phyloP scores from a whole-genome alignment of 1,140 invertebrate genomes.

The Ericerus pela region DNA sequence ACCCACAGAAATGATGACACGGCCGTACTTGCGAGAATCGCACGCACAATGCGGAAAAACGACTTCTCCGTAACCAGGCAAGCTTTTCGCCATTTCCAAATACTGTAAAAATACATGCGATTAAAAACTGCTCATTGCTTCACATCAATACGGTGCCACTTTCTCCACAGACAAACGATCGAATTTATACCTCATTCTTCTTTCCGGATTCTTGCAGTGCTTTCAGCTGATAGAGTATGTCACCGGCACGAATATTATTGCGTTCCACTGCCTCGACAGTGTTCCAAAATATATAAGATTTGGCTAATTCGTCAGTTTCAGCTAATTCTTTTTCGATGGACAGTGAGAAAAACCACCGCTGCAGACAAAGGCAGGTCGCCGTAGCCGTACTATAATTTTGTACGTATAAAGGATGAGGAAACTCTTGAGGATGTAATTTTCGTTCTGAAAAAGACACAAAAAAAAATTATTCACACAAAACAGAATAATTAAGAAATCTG shows the following conservation, averaged over 20 bases:
- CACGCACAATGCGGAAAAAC: conserved; percentile 91
- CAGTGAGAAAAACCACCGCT: conserved; percentile 86
- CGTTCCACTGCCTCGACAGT: conserved; percentile 90
- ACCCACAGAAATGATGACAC: conserved; percentile 68
- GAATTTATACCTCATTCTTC: conserved; percentile 50
- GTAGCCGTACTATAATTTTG: conserved; percentile 99
- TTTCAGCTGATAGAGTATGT: conserved; percentile 85
- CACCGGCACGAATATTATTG: conserved; percentile 74
- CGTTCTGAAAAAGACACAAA: conserved; percentile 49
- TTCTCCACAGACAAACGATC: not conserved
- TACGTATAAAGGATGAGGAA: conserved; percentile 93
- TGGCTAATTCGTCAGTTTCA: conserved; percentile 41
- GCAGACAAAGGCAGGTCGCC: conserved; percentile 81
- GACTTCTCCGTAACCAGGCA: conserved; percentile 82
- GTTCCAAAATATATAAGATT: conserved; percentile 61
- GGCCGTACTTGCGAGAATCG: conserved; percentile 81
- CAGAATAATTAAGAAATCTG: not conserved
- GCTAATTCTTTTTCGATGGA: conserved; percentile 53
- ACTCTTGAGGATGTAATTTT: conserved; percentile 83
- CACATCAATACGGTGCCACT: too few species aligned
- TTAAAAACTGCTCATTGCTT: not conserved
- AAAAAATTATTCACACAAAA: conserved; percentile 42
- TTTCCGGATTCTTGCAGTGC: conserved; percentile 79
- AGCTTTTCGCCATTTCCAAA: conserved; percentile 62
- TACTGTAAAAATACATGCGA: conserved; percentile 40